Base-by-base conservation (phyloP, 2,888 invertebrate genomes). In the Gymnoscelis rufifasciata region DNA sequence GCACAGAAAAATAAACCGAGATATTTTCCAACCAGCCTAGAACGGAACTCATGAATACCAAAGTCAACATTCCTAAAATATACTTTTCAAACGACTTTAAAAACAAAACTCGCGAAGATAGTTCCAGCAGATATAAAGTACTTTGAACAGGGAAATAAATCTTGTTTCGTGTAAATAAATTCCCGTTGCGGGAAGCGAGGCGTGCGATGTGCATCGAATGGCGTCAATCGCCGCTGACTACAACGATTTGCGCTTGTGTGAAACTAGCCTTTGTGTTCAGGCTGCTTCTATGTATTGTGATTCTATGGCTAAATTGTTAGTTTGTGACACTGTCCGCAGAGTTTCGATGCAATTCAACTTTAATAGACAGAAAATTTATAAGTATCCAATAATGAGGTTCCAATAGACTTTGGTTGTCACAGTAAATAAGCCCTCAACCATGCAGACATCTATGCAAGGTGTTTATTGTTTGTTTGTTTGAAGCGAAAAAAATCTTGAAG, bases 81-180 rank as follows among this genome's bases (percentile, higher is more conserved):
- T n/a, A 31, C 4, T n/a, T 35, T 10, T 6, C 7, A 14, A 19
- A 35, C 11, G 10, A 10, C 11, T 35, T 24, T 42, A 7, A 35
- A 33, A 27, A 35, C 11, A 35, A 35, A 42, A 26, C 33, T 8
- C 26, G 7, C 19, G 3, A 35, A 42, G 42, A 42, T 35, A 41
- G 14, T 35, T 35, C 13, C 7, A 10, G 14, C 14, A 7, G 24
- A 27, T 28, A 37, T 31, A 42, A 38, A 42, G 26, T 43, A 37
- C 42, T 42, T 50, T 38, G 42, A 43, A 38, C 36, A 11, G 33
- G 39, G 48, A 45, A 49, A 58, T 58, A 58, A 60, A 60, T 59
- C 59, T 57, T 59, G 53, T 59, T 55, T 58, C 52, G 56, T 55
- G 57, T 54, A 59, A 62, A 62, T 60, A 62, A 49, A 57, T 52